phyloP scores from a whole-genome alignment of 2,113 vertebrate species.

The Glaucidium brasilianum region DNA sequence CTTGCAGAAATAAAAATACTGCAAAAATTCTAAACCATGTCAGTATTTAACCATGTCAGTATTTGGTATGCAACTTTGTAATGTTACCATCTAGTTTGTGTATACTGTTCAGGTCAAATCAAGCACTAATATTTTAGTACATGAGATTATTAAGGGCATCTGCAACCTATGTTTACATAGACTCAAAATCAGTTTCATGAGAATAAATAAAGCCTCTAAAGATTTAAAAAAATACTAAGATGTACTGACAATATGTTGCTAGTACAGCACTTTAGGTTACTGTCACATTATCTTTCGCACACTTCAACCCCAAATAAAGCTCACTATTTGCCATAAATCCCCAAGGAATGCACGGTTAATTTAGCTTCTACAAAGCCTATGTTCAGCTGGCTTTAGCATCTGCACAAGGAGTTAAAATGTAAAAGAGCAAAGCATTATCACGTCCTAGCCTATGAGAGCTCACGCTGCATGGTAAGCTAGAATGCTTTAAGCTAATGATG shows the following conservation, averaged over 20 bases:
- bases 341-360: slow-evolving; percentile 34
- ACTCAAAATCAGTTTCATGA: not conserved
- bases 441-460: slow-evolving; percentile 53
- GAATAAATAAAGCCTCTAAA: not conserved
- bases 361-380: slow-evolving; percentile 44
- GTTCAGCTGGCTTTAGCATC: slow-evolving; percentile 51
- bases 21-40: not conserved
- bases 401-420: slow-evolving; percentile 70
- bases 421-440: slow-evolving; percentile 60
- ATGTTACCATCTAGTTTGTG: not conserved
- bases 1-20: not conserved
- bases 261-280: not conserved
- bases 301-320: slow-evolving; percentile 25
- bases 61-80: not conserved
- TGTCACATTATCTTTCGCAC: not conserved
- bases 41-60: not conserved
- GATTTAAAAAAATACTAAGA: not conserved
- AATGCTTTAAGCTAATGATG: slow-evolving; percentile 69
- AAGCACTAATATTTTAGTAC: not conserved
- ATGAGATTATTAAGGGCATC: not conserved
- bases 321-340: slow-evolving; percentile 39
- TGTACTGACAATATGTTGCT: not conserved
- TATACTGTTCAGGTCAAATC: not conserved
- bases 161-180: not conserved
- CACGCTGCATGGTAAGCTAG: slow-evolving; percentile 52